A percentile compares a stretch with the other conserved stretches of the same genome.
phyloP scores from a whole-genome alignment of 37 sponge, comb jelly and placozoan genomes.

The Ephydatia muelleri region DNA sequence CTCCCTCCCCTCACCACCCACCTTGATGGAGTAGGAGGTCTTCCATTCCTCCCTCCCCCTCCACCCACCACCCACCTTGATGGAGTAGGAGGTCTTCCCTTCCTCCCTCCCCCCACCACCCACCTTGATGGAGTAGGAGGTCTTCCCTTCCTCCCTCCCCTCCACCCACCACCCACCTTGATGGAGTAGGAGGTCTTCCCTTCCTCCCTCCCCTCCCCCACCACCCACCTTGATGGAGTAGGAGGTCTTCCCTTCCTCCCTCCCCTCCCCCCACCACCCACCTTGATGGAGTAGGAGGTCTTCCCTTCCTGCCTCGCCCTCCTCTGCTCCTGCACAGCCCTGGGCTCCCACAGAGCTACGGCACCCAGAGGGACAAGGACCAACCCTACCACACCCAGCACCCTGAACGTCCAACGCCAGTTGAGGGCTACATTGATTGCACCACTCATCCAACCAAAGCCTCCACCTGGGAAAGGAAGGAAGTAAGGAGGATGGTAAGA shows the following conservation, averaged over 20 bases:
- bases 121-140: too few species aligned
- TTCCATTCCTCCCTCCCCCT: too few species aligned
- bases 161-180: too few species aligned
- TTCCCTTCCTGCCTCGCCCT: slow-evolving; percentile 44
- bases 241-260: neutral
- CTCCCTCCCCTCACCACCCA: too few species aligned
- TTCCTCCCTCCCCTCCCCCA: neutral
- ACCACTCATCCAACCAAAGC: slow-evolving; percentile 68
- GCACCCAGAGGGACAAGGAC: slow-evolving; percentile 49
- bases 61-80: too few species aligned
- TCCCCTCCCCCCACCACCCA: neutral
- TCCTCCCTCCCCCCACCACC: too few species aligned
- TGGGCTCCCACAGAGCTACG: slow-evolving; percentile 75
- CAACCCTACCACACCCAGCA: slow-evolving; percentile 75
- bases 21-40: too few species aligned
- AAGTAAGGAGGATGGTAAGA: too few species aligned
- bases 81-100: too few species aligned
- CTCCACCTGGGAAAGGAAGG: slow-evolving; percentile 57
- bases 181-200: too few species aligned
- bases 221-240: neutral
- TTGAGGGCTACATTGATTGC: slow-evolving; percentile 45
- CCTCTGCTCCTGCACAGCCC: slow-evolving; percentile 46
- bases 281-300: slow-evolving; percentile 51
- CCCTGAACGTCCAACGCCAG: slow-evolving; percentile 87
- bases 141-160: too few species aligned